Conservation (phyloP, 2,888 invertebrate genomes). For the Aplocera efformata region DNA sequence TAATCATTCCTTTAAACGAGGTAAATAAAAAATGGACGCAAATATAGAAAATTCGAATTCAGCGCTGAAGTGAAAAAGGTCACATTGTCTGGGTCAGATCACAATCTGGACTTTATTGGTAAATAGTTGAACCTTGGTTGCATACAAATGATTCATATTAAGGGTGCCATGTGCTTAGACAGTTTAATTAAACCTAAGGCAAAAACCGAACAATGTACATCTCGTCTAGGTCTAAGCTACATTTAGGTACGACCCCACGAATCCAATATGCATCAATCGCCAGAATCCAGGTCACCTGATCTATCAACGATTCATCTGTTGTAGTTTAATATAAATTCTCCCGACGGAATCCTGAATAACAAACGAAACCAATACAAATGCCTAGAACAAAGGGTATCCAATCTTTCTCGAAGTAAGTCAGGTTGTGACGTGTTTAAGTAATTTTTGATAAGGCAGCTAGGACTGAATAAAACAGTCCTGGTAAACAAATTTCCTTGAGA, state of each 20-base stretch:
- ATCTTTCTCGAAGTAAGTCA: constrained; percentile 1
- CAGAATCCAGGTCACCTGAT: constrained; percentile 32
- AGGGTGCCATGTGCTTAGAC: constrained; percentile 6
- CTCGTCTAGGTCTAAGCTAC: constrained; percentile 4
- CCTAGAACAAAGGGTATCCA: constrained; percentile 23
- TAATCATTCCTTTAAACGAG: constrained; percentile 28
- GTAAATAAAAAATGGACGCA: constrained; percentile 15
- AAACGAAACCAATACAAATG: constrained; percentile 24
- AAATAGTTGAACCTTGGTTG: constrained; percentile 18
- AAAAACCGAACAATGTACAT: constrained; percentile 1
- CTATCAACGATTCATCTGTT: constrained; percentile 34
- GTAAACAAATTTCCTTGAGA: no score
- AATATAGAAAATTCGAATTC: constrained; percentile 16
- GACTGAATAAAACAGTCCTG: no score
- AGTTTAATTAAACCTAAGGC: constrained; percentile 11
- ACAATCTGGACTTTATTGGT: constrained; percentile 23
- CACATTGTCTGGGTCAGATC: constrained; percentile 25
- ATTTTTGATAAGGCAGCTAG: no score
- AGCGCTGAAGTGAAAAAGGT: constrained; percentile 17
- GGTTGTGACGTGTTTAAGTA: no score
- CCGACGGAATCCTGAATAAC: constrained; percentile 31
- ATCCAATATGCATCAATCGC: constrained; percentile 32
- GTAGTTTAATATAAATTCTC: constrained; percentile 28
- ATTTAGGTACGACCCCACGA: constrained; percentile 2
- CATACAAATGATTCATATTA: constrained; percentile 14